A percentile compares a stretch with the other conserved stretches of the same genome.
Evolutionary conservation across 2,797 vertebrate species (phyloP).

Genomic region (Poeciliopsis turneri): DNA sequence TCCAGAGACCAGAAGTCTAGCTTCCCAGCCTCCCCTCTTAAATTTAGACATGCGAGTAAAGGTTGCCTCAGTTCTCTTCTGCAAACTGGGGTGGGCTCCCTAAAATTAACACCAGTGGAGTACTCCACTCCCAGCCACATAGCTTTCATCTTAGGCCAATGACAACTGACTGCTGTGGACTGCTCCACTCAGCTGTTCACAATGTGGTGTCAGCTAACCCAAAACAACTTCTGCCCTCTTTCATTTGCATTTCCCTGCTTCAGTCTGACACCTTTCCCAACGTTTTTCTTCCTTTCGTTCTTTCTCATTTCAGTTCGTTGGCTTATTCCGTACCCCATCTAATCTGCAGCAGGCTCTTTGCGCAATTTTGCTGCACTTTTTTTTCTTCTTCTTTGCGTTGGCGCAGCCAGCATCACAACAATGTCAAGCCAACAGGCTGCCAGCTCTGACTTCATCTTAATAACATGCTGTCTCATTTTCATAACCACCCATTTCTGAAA

Average conservation of each 20-base stretch:
- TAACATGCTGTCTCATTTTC: constrained; percentile 67
- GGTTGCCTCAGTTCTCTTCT: constrained; percentile 62
- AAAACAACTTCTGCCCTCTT: constrained; percentile 47
- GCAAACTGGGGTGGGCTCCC: constrained; percentile 72
- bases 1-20: constrained; percentile 50
- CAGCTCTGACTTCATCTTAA: constrained; percentile 66
- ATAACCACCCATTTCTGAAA: constrained; percentile 60
- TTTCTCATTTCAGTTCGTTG: constrained; percentile 3
- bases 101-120: constrained; percentile 82
- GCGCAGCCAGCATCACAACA: constrained; percentile 57
- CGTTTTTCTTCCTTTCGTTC: not conserved
- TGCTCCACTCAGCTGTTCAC: constrained; percentile 81
- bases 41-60: constrained; percentile 69
- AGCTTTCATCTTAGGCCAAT: constrained; percentile 80
- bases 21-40: constrained; percentile 61
- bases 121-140: constrained; percentile 74
- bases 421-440: constrained; percentile 54
- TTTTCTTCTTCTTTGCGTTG: constrained; percentile 33
- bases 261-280: constrained; percentile 23
- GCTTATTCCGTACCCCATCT: constrained; percentile 4
- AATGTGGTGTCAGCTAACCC: constrained; percentile 67
- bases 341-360: constrained; percentile 13
- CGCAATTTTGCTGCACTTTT: constrained; percentile 16
- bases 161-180: constrained; percentile 76
- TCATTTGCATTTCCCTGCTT: constrained; percentile 26